Base-by-base conservation (phyloP, 2,113 vertebrate species). In the Malurus cyaneus region DNA sequence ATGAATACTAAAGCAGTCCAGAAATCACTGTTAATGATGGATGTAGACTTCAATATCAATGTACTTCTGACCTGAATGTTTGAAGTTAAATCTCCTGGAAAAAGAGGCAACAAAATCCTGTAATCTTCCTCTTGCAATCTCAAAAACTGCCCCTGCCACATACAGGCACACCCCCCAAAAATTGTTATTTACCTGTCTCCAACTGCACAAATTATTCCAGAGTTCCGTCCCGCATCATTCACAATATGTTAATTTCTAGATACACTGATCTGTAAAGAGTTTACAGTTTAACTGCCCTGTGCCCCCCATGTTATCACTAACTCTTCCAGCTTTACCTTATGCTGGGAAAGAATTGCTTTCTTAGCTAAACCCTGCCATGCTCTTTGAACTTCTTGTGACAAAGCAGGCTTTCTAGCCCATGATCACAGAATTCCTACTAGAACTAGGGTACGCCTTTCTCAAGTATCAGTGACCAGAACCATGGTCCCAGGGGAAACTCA, bases 141-240 rank as follows among this genome's bases (percentile, higher is more conserved):
- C 36, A 50, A 52, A 29, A 84, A 32, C 18, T 61, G 20, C 20
- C 20, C 13, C 14, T 61, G 39, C 41, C 29, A 87, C 39, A 81
- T 26, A 46, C 6, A 23, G 16, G 71, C 5, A 31, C 0, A 1
- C 6, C 5, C 11, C 12, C 6, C 18, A 18, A 12, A 57, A 46
- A n/a, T 59, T 60, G 42, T 14, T 93, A 87, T 86, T 87, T 47
- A 64, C 12, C 17, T 34, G 20, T 18, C 46, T 57, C 20, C 5
- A 12, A 32, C 26, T 61, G 14, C 18, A 53, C n/a, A 29, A 66
- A 14, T 60, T 61, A 49, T 41, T 73, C 12, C 42, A 78, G n/a
- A 65, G 16, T 20, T 84, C 65, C 85, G 18, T 20, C n/a, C 60
- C 56, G 34, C 46, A 61, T 47, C 50, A 21, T 29, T 70, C 64